These are phyloP conservation scores for Callimorpha dominula DNA, from an alignment of 2,888 invertebrate genomes.

Conservation along the genomic window DNA sequence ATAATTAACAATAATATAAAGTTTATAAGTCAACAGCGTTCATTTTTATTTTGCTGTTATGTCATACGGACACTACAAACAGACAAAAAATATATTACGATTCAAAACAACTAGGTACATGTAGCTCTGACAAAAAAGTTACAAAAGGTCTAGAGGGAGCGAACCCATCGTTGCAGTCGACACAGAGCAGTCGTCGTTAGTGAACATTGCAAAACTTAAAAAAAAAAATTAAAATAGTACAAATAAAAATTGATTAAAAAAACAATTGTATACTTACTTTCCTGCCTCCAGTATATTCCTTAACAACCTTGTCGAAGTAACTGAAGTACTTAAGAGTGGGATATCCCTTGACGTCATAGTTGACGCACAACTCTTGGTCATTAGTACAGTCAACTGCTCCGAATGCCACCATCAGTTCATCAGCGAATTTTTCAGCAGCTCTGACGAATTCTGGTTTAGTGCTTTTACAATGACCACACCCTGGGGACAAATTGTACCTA, in stretches of 20 bases:
- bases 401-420: slow-evolving; percentile 92
- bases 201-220: no score
- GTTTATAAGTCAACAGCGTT: background rate
- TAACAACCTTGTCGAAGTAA: slow-evolving; percentile 90
- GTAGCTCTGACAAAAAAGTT: no score
- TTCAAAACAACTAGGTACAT: no score
- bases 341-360: slow-evolving; percentile 92
- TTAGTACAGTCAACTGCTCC: slow-evolving; percentile 94
- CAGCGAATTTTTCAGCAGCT: slow-evolving; percentile 91
- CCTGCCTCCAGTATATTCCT: slow-evolving; percentile 91
- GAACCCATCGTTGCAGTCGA: no score
- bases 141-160: no score
- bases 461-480: slow-evolving; percentile 97
- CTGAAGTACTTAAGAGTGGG: slow-evolving; percentile 96
- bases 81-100: no score
- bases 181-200: no score
- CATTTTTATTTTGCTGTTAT: background rate
- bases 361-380: slow-evolving; percentile 88
- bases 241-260: background rate
- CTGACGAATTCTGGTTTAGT: slow-evolving; percentile 92
- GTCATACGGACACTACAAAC: no score
- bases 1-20: slow-evolving; percentile 33
- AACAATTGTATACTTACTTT: slow-evolving; percentile 80
- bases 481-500: slow-evolving; percentile 73
- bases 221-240: background rate